Evolutionary conservation across 2,888 invertebrate species (phyloP), one percentile per base, ranked within the genome.

Genomic region (Scaptomyza flava): DNA sequence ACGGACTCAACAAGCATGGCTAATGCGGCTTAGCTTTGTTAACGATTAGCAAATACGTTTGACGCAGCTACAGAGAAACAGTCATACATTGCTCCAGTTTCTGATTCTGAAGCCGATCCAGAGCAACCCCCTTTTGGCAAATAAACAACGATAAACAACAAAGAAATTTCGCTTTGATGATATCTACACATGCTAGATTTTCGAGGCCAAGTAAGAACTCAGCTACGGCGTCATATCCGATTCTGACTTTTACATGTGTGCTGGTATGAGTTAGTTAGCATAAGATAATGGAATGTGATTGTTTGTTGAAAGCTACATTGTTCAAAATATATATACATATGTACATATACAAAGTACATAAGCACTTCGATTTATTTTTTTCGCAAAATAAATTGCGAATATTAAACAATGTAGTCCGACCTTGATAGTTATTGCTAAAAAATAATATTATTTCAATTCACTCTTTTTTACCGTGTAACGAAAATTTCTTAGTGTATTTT

Each of bases 11-110:
- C 50, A 61, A 72, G 75, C 82, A 53, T 76, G 59, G 63, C 79
- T 76, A 86, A 85, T 79, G 33, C 75, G 85, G 81, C 81, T 85
- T 82, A 82, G 82, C 81, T 81, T 74, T 82, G 79, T 69, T 84
- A 86, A 81, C 80, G 84, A 81, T 83, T 85, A 67, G 81, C 78
- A 70, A 83, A 77, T 81, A 79, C 70, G 63, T 75, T 74, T 70
- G 77, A 64, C 63, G 50, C 30, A 56, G 51, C 38, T 20, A 9
- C 43, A 30, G 17, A 17, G 4, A 14, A 30, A 14, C 31, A 54
- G 6, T 14, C 14, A 17, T 41, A 20, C 27, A 20, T 50, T 23
- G 8, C 54, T 56, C 27, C 56, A 45, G 38, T 53, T 53, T 43
- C 45, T 53, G 38, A 14, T 66, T 68, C 51, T n/a, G 42, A 23